Evolutionary conservation across 2,797 vertebrate species (phyloP), one percentile per base, ranked within the genome.

Genomic region (Ceryle rudis): DNA sequence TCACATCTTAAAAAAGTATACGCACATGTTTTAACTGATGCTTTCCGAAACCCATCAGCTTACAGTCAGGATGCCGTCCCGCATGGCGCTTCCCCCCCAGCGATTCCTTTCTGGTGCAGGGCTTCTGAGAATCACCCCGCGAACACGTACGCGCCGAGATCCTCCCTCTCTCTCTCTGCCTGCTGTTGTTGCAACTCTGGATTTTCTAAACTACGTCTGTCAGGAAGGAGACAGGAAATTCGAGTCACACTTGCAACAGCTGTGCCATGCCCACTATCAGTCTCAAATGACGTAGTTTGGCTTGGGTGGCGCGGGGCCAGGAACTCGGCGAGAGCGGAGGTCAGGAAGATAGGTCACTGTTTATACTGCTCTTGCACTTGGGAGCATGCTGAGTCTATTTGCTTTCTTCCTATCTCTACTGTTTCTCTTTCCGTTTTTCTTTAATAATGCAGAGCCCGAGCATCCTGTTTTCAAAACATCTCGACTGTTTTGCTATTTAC

Each of bases 141-240:
- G 16, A 79, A 37, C 90, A 74, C 49, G 57, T 91, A 64, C 37
- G 75, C 81, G 57, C 69, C 3, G 33, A 42, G 74, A 69, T 86
- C 90, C 90, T 96, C 96, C 87, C 88, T 90, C 33, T 28, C 62
- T 42, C 42, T 46, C 80, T 87, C 92, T 85, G 90, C 61, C 81
- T 49, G 71, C 95, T 96, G 97, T 97, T 98, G 98, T 91, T 96
- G 97, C 97, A 98, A 98, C 97, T 95, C 96, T 96, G 98, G 97
- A 90, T 95, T 98, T 98, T 98, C 96, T 96, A 96, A 97, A 97
- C 97, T 97, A 97, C 89, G 96, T 98, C 97, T 97, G 97, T 98
- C 98, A 99, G 99, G 99, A 99, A 99, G 99, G 99, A 99, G 99
- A 99, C 99, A 99, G 99, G 99, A 99, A 99, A 98, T 98, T 98